phyloP scores from a whole-genome alignment of 2,113 vertebrate genomes.

The Puntigrus tetrazona region DNA sequence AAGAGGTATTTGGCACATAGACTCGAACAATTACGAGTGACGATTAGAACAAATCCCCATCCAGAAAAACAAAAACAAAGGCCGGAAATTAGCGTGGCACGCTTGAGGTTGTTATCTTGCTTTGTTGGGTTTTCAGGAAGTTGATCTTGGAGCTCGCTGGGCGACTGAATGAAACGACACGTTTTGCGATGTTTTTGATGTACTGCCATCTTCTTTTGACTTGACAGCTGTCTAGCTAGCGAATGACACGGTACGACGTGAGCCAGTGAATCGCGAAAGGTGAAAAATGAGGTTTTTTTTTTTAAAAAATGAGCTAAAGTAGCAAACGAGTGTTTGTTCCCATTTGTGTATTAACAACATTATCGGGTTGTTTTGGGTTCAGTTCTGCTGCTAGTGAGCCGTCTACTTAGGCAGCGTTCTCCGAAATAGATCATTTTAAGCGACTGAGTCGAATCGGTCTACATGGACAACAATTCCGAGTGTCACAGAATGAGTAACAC shows the following conservation, averaged over 20 bases:
- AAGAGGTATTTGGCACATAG: constrained; percentile 62
- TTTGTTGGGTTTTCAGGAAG: constrained; percentile 22
- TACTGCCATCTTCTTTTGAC: not conserved
- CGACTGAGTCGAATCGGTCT: not conserved
- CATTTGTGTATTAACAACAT: not conserved
- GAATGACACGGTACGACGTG: not conserved
- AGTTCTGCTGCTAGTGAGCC: not conserved
- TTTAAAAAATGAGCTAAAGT: not conserved
- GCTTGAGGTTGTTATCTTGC: constrained; percentile 29
- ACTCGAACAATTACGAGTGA: constrained; percentile 43
- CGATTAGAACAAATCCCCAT: constrained; percentile 37
- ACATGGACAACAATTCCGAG: not conserved
- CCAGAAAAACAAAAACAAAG: constrained; percentile 31
- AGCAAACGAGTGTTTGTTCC: not conserved
- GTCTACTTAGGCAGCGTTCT: not conserved
- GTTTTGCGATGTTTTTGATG: constrained; percentile 1
- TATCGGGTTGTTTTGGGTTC: not conserved
- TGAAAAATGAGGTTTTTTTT: not conserved
- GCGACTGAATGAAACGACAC: constrained; percentile 4
- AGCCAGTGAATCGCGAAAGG: not conserved
- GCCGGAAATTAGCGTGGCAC: not conserved
- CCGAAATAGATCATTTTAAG: not conserved
- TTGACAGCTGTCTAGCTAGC: constrained; percentile 2
- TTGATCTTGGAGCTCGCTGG: constrained; percentile 37
- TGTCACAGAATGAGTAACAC: not conserved